phyloP scores from a whole-genome alignment of 2,888 invertebrate species.

The Nomada hirtipes region DNA sequence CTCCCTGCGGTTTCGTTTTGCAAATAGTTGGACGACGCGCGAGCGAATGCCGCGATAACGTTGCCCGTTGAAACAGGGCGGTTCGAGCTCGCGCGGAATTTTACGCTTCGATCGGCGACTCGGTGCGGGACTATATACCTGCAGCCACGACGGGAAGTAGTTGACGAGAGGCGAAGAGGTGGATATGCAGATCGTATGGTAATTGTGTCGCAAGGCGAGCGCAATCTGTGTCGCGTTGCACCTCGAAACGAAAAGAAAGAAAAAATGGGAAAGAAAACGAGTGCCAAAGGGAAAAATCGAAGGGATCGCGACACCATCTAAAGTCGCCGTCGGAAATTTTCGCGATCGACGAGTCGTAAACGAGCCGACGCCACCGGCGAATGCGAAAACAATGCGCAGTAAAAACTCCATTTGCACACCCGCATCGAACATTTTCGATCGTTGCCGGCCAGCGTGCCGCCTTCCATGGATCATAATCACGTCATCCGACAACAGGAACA shows the following conservation, averaged over 20 bases:
- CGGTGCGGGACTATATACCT: slow-evolving; percentile 64
- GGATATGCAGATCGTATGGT: slow-evolving; percentile 82
- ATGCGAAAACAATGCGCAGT: slow-evolving; percentile 11
- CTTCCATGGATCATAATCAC: slow-evolving; percentile 37
- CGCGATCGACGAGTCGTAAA: slow-evolving; percentile 40
- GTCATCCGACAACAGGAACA: slow-evolving; percentile 27
- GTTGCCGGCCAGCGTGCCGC: neutral
- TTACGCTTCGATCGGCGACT: slow-evolving; percentile 40
- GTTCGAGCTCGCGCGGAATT: slow-evolving; percentile 43
- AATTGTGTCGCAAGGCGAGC: slow-evolving; percentile 77
- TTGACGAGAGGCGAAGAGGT: slow-evolving; percentile 60
- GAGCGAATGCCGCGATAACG: slow-evolving; percentile 19
- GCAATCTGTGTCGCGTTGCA: slow-evolving; percentile 75
- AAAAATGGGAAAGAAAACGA: neutral
- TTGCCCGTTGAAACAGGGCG: slow-evolving; percentile 19
- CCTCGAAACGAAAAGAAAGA: slow-evolving; percentile 19
- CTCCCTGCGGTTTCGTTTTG: too few relatives aligned
- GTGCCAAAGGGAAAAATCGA: slow-evolving; percentile 8
- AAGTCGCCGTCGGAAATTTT: slow-evolving; percentile 44
- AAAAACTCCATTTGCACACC: slow-evolving; percentile 27
- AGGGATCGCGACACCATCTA: slow-evolving; percentile 31
- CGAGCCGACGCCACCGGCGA: neutral
- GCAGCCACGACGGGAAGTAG: slow-evolving; percentile 75
- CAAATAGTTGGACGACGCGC: neutral
- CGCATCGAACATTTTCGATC: slow-evolving; percentile 23